Base-by-base conservation (phyloP, 2,113 vertebrate species). In the Seriola dumerili region DNA sequence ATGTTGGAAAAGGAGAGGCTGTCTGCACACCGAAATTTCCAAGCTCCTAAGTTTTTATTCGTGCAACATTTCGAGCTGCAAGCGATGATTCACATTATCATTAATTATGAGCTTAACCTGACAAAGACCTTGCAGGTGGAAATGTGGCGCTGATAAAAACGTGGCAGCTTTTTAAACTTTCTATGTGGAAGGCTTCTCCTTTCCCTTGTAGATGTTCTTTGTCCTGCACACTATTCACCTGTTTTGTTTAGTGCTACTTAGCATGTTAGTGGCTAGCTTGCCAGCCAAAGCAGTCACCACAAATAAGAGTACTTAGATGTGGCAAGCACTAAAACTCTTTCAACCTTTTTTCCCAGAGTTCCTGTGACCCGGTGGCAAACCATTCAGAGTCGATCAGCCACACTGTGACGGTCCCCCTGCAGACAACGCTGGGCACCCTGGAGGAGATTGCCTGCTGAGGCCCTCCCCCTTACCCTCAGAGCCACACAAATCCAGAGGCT, bases 371-470 rank as follows among this genome's bases (percentile, higher is more conserved):
- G 0, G 95, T 98, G 93, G 96, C 97, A 50, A 99, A 99, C 92
- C 98, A 99, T 91, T 97, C 98, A 0, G 98, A 99, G 95, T 96
- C 96, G 92, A 97, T 98, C 95, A 98, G 98, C 96, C 98, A 99
- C 97, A 97, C 97, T 72, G 97, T 98, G 95, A 97, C 94, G 0
- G 96, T 99, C 89, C 98, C 98, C 23, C 94, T 99, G 91, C 97
- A 99, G 96, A 97, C 97, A 0, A 96, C 97, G 11, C 94, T 99
- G 89, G 97, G 97, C 65, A 96, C 98, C 29, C 87, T 99, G 94
- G 98, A 99, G 93, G 97, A 99, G 94, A 99, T 99, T 34, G 97
- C 97, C 93, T 99, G 98, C 96, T 99, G 97, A 99, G 95, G 89
- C 86, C 85, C 23, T 1, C 69, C 75, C 76, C 78, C 44, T 61